phyloP scores from a whole-genome alignment of 2,113 vertebrate genomes.

The Tringa solitaria region DNA sequence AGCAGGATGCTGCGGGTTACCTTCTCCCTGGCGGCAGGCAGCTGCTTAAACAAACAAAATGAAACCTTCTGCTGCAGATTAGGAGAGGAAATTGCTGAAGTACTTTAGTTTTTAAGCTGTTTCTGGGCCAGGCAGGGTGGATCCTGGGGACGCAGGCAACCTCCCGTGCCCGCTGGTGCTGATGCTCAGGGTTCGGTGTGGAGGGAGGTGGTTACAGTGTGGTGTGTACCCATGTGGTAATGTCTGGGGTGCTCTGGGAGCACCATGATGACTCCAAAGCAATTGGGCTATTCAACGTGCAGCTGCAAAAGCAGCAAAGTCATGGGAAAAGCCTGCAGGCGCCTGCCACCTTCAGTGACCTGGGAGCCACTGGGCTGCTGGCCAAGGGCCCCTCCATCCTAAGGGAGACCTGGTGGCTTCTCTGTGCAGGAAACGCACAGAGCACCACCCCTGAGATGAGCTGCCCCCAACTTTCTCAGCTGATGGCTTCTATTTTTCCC shows the following conservation, averaged over 20 bases:
- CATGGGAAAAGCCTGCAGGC: not conserved
- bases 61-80: not conserved
- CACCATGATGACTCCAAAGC: not conserved
- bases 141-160: not conserved
- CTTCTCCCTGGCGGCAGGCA: not conserved
- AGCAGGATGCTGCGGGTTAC: not conserved
- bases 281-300: rapidly evolving
- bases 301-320: not conserved
- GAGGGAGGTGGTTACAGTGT: not conserved
- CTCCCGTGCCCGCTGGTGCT: rapidly evolving
- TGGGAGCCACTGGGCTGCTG: not conserved
- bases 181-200: not conserved
- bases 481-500: not conserved
- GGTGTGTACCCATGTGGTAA: rapidly evolving
- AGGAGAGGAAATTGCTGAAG: not conserved
- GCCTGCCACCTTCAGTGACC: not conserved
- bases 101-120: not conserved
- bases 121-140: not conserved
- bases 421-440: not conserved
- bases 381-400: not conserved
- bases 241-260: not conserved
- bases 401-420: not conserved
- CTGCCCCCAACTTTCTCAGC: not conserved
- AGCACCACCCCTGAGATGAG: rapidly evolving
- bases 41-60: not conserved